Evolutionary conservation across 2,888 invertebrate species (phyloP), one percentile per base, ranked within the genome.

Genomic region (Pachymerium ferrugineum): DNA sequence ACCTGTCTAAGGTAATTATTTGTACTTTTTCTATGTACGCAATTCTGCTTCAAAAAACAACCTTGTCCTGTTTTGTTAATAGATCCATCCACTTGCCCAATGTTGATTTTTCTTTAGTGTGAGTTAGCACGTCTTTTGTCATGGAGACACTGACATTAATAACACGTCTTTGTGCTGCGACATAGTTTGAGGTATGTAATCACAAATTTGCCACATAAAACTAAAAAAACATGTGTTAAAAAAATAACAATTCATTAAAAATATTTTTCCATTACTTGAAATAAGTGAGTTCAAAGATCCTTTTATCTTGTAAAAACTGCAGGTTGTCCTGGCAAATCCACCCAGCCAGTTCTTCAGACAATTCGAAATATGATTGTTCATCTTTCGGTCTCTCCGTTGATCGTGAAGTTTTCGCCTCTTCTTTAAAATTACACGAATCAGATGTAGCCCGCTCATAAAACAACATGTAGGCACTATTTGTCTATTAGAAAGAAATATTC

Each of bases 261-360:
- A 12, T 35, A 12, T 12, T 16, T 62, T 62, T 62, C 12, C 62
- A 62, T 14, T 80, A 93, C 92, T 91, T 91, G 83, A 96, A 96
- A 82, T 97, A 97, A 0, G 93, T 92, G 81, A 96, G 96, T 80
- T 97, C 96, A 81, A 97, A 96, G 79, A 97, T 94, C 82, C 94
- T 95, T 81, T 94, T 93, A 83, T 97, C 96, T 80, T 93, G 93
- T 73, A 97, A 86, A 81, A 96, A 97, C 82, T 94, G 92, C 88
- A 92, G 92, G 82, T 97, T 97, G 84, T 97, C 97, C 81, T 94
- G 91, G 96, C 96, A 97, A 78, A 97, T 96, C 96, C 95, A 96
- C 83, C 93, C 91, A 81, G 93, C 92, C 42, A 96, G 85, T 78
- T 94, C 94, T 77, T 89, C 88, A 72, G 89, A 89, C 3, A 92